Conservation (phyloP, 2,888 invertebrate genomes). For the Patella ulyssiponensis region DNA sequence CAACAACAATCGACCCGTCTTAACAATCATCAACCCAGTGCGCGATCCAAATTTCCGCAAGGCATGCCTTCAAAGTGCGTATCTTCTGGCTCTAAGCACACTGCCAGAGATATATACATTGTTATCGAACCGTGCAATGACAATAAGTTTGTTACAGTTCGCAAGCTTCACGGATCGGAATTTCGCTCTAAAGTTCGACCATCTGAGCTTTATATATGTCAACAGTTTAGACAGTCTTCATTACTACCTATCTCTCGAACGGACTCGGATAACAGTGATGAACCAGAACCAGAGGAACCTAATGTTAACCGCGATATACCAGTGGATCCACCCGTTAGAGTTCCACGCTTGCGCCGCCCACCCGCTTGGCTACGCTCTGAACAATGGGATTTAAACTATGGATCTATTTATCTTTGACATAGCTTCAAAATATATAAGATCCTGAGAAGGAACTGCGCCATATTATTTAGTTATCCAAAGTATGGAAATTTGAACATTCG, state of each 20-base stretch:
- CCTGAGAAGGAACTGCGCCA: neutral
- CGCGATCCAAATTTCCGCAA: neutral
- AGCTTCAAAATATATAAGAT: neutral
- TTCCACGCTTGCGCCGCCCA: neutral
- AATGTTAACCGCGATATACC: too few species aligned
- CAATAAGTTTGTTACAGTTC: neutral
- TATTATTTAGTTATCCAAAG: neutral
- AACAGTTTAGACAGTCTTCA: too few species aligned
- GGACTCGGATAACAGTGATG: too few species aligned
- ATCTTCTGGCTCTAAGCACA: neutral
- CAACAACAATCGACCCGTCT: neutral
- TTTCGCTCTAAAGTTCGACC: conserved; percentile 1
- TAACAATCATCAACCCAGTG: neutral
- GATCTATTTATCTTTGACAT: neutral
- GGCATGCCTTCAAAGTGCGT: neutral
- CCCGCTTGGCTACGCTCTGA: conserved; percentile 2
- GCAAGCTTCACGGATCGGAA: neutral
- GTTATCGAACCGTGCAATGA: neutral
- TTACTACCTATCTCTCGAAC: too few species aligned
- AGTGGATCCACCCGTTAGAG: neutral
- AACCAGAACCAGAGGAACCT: too few species aligned
- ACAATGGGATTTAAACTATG: neutral
- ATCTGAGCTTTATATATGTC: neutral
- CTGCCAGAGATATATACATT: conserved; percentile 3
- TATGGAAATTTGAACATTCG: neutral